Evolutionary conservation across 2,113 vertebrate species (phyloP), one percentile per base, ranked within the genome.

Genomic region (Vidua chalybeata): DNA sequence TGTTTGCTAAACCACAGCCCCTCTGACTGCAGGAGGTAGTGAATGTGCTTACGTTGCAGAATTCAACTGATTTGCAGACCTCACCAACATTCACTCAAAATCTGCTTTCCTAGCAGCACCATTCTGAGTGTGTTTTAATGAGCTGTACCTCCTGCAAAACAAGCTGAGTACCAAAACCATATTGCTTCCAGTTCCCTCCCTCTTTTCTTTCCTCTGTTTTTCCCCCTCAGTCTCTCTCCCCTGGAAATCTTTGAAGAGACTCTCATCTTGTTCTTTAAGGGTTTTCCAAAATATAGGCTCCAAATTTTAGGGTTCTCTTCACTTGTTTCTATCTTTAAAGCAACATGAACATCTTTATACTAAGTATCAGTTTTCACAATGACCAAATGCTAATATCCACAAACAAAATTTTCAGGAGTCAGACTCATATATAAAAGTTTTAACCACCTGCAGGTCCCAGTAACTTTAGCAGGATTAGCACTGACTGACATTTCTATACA

Each of bases 91-190:
- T 91, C 31, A 33, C 33, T 80, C 43, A 54, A 92, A 85, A 80
- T 74, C 51, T 95, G 77, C 89, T 91, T 85, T 62, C 59, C 72
- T 77, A 85, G 79, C 59, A 89, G 24, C 67, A 52, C 64, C 41
- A 41, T 93, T 91, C 90, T 46, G 61, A 79, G 51, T 63, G 28
- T 56, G 26, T 74, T 87, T 91, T 94, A 97, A 83, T 77, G 59
- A 95, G 24, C 54, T 73, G 31, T 43, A 85, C 59, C 71, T 93
- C 27, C 59, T 89, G n/a, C 61, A 93, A 91, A 91, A 90, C 30
- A 85, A 72, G 33, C 19, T 63, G 72, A 88, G 22, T 43, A 83
- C 27, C 9, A 83, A 59, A 80, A 79, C 62, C 11, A 10, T 63
- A 48, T 21, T 76, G 43, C 49, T 93, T 93, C 39, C 46, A 73